Evolutionary conservation across 2,113 vertebrate genomes (phyloP).

Genomic region (Myotis yumanensis): DNA sequence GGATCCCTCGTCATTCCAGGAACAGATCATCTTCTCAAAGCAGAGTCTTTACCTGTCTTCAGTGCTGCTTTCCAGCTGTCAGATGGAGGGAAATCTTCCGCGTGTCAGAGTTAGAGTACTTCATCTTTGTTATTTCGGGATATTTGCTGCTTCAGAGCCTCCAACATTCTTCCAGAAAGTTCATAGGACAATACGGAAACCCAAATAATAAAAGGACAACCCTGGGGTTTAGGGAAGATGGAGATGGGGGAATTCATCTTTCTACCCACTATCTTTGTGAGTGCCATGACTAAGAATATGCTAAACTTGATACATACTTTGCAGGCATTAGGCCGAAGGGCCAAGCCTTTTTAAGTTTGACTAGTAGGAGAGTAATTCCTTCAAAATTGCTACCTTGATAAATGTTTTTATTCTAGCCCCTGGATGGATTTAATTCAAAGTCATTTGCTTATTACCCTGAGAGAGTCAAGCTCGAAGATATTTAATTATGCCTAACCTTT

Average conservation of each 20-base stretch:
- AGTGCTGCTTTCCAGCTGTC: background rate
- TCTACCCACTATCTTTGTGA: background rate
- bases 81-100: background rate
- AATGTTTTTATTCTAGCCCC: constrained; percentile 69
- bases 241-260: background rate
- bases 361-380: constrained; percentile 43
- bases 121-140: background rate
- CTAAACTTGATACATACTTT: background rate
- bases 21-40: background rate
- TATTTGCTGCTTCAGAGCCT: background rate
- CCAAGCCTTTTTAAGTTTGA: constrained; percentile 46
- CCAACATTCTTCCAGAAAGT: background rate
- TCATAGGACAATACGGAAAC: background rate
- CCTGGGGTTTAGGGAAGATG: background rate
- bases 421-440: constrained; percentile 69
- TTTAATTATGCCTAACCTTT: constrained; percentile 81
- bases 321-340: constrained; percentile 15
- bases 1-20: background rate
- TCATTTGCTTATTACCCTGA: constrained; percentile 69
- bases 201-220: background rate
- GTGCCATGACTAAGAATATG: background rate
- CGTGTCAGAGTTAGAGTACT: background rate
- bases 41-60: background rate
- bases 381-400: constrained; percentile 65
- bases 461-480: constrained; percentile 75